Base-by-base conservation (phyloP, 2,888 invertebrate species). In the Campoplex nolae region DNA sequence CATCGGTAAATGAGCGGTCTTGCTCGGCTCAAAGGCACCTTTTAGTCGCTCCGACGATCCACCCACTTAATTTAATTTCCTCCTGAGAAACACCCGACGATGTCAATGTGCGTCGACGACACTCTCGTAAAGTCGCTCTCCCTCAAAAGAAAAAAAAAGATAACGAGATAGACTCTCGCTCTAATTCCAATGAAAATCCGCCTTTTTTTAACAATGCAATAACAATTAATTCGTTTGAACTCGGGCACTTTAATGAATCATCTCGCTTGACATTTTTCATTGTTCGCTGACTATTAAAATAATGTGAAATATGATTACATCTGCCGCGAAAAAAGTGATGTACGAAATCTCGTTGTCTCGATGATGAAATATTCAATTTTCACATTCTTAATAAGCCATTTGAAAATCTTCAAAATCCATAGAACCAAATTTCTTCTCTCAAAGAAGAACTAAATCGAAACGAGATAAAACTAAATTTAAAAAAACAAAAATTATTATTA, bases 51-150 rank as follows among this genome's bases (percentile, higher is more conserved):
- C 79, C 76, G 77, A 86, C 85, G 86, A 89, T 87, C 80, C 88
- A 84, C 85, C 73, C 74, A 82, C 85, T 88, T 89, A 84, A 89
- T 89, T 89, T 76, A 88, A 89, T 89, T 88, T 89, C 85, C 84
- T 83, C 80, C 82, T 82, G 84, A 84, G 82, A 84, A 74, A 84
- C 45, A 74, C 80, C 58, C 85, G 82, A 78, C 78, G 68, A 83
- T 75, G 82, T 78, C 74, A 82, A 78, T 74, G 23, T 45, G 74
- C 45, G 86, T 67, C 56, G 45, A 85, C 81, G 71, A 80, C 73
- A 65, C 75, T 80, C 79, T 71, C 28, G 23, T 56, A 82, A 56
- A 38, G 38, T 68, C 65, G 28, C 74, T 79, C 73, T 48, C 28
- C 68, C 48, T 28, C 54, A 23, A 23, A 23, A 23, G 0, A 51